These are phyloP conservation scores for Anguilla obscura DNA, from an alignment of 2,797 vertebrate species.

Conservation along the genomic window DNA sequence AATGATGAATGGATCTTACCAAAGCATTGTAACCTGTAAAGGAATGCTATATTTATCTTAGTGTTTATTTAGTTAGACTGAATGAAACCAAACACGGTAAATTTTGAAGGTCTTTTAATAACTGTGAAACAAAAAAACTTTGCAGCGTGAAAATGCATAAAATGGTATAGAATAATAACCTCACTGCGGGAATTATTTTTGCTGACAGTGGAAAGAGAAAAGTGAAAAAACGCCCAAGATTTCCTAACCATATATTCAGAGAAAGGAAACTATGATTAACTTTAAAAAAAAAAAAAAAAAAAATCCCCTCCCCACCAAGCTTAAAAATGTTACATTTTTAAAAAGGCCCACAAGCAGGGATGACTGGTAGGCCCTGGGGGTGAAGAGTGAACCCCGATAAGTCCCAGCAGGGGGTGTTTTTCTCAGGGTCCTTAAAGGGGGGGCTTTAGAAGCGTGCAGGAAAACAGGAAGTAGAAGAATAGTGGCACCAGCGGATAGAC, in stretches of 20 bases:
- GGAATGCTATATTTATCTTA: conserved; percentile 8
- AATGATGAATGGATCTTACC: conserved; percentile 25
- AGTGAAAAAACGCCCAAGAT: background rate
- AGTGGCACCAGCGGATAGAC: background rate
- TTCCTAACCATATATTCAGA: conserved; percentile 20
- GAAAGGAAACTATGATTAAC: conserved; percentile 28
- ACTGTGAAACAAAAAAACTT: conserved; percentile 18
- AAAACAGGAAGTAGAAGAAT: background rate
- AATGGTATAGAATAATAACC: conserved; percentile 27
- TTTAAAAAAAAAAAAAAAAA: background rate
- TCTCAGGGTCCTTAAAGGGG: background rate
- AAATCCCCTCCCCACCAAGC: background rate
- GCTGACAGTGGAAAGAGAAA: background rate
- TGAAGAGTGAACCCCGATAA: conserved; percentile 3
- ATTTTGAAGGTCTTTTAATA: conserved; percentile 22
- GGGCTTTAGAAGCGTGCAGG: conserved; percentile 7
- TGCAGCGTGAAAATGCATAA: conserved; percentile 15
- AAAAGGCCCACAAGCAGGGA: conserved; percentile 29
- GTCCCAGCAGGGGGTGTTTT: conserved; percentile 26
- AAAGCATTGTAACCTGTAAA: conserved; percentile 25
- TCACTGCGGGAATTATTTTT: background rate
- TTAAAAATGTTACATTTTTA: conserved; percentile 33
- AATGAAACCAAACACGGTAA: conserved; percentile 24
- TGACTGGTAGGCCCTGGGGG: conserved; percentile 5
- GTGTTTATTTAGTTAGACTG: conserved; percentile 26